Base-by-base conservation (phyloP, 2,888 invertebrate genomes). In the Sesamia inferens region DNA sequence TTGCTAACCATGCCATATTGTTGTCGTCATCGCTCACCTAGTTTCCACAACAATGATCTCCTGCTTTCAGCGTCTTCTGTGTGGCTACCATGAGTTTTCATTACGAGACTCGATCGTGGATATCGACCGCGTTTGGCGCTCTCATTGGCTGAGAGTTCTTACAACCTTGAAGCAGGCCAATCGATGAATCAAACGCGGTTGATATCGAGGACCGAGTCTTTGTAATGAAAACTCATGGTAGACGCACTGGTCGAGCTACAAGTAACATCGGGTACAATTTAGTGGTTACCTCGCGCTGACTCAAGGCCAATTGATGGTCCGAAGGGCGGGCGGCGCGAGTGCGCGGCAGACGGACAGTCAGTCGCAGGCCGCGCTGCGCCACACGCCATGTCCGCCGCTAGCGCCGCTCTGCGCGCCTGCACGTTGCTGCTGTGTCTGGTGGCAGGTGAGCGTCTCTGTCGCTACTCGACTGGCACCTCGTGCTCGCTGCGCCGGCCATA, bases 321-420 rank as follows among this genome's bases (percentile, higher is more conserved):
- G 91, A 92, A 93, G 93, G 93, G 93, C 93, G 93, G 93, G 93
- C 93, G 93, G 92, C 85, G 82, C 66, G 79, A 64, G 83, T 16
- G 76, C 70, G 76, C 87, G 61, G 84, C 83, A 85, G 84, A 74
- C 70, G 76, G 87, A 84, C 83, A 85, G 84, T 86, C 89, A 82
- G 82, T 85, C 89, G 89, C 81, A 74, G 77, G 83, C 78, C 85
- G 86, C 82, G 81, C 82, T 83, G 70, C 76, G 83, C 78, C 63
- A 79, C 85, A 68, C 76, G 83, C 78, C 64, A 81, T 84, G 88
- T 71, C 84, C 79, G 85, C 83, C 71, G 65, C 74, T 2, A 71
- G 84, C 79, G 85, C 83, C 71, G 65, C 74, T 2, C 90, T 91
- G 88, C 89, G 68, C 68, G 68, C 69, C 19, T 91, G 87, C 89